Conservation (phyloP, 92 coral and sea anemone species). For the Zoanthus sansibaricus region DNA sequence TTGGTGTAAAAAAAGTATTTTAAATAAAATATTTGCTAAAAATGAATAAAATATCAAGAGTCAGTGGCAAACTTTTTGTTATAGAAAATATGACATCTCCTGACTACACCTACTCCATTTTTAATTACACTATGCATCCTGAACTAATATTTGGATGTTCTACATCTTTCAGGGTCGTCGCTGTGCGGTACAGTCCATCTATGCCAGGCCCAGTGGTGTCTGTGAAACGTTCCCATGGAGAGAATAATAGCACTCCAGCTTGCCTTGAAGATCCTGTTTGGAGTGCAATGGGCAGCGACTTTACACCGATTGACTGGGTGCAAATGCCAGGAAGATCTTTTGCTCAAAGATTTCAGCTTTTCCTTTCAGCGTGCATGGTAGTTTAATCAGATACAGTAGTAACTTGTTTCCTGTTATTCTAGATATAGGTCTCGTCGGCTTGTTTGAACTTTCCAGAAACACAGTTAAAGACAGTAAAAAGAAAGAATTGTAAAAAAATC, state of each 20-base stretch:
- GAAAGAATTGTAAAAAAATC: too few species aligned
- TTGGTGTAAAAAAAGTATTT: too few species aligned
- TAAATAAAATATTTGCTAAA: too few species aligned
- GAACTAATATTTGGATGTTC: neutral
- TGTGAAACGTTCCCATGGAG: conserved; percentile 72
- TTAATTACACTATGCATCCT: too few species aligned
- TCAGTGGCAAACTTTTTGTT: too few species aligned
- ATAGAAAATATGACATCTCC: too few species aligned
- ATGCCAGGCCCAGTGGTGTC: conserved; percentile 68
- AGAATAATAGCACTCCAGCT: conserved; percentile 63
- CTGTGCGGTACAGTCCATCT: conserved; percentile 82
- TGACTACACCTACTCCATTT: too few species aligned
- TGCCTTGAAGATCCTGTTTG: conserved; percentile 74
- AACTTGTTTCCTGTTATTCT: neutral
- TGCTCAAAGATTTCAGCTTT: conserved; percentile 68
- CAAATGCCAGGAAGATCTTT: conserved; percentile 88
- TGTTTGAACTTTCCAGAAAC: neutral
- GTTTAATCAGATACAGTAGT: neutral
- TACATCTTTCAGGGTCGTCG: conserved; percentile 61
- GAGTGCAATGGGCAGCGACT: conserved; percentile 80
- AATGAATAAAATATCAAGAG: too few species aligned
- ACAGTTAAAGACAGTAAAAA: too few species aligned
- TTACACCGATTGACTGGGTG: conserved; percentile 74
- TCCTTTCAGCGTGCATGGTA: conserved; percentile 70
- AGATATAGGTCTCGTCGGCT: neutral